These are phyloP conservation scores for Momotus momota DNA, from an alignment of 2,797 vertebrate species.

Conservation along the genomic window DNA sequence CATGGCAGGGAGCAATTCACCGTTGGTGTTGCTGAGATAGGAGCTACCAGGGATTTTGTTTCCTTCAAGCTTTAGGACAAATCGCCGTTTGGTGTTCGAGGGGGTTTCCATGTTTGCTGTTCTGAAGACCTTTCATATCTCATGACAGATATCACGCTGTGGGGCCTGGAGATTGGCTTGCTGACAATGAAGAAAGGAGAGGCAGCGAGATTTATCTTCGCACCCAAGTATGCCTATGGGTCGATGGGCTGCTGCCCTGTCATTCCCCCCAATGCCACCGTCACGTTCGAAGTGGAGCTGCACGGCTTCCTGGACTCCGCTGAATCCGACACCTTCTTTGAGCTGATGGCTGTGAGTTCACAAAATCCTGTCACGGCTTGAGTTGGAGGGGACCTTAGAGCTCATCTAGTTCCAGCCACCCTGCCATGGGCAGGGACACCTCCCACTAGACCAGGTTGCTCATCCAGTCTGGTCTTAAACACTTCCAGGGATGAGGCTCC, in stretches of 20 bases:
- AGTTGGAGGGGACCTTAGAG: too few species aligned
- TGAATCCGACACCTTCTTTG: constrained; percentile 85
- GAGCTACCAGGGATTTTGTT: not conserved
- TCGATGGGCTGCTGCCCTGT: constrained; percentile 87
- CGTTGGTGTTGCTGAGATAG: not conserved
- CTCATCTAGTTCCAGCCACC: too few species aligned
- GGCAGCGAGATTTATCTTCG: constrained; percentile 86
- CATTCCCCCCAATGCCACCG: constrained; percentile 83
- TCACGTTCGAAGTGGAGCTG: constrained; percentile 91
- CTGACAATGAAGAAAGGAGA: constrained; percentile 93
- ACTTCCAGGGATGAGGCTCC: too few species aligned
- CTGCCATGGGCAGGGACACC: too few species aligned
- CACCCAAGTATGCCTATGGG: constrained; percentile 89
- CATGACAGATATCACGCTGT: constrained; percentile 87
- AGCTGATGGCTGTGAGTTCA: constrained; percentile 81
- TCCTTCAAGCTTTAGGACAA: not conserved
- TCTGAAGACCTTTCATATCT: not conserved
- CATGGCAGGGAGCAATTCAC: accelerated
- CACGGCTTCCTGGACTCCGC: constrained; percentile 88
- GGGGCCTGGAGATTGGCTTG: constrained; percentile 89
- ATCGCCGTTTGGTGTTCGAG: not conserved
- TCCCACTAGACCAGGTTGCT: too few species aligned
- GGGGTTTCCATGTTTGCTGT: not conserved
- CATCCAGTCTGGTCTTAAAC: too few species aligned
- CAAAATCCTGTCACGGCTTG: too few species aligned